A percentile compares a stretch with the other conserved stretches of the same genome.
Evolutionary conservation across 2,888 invertebrate species (phyloP).

Genomic region (Eupithecia pulchellata): DNA sequence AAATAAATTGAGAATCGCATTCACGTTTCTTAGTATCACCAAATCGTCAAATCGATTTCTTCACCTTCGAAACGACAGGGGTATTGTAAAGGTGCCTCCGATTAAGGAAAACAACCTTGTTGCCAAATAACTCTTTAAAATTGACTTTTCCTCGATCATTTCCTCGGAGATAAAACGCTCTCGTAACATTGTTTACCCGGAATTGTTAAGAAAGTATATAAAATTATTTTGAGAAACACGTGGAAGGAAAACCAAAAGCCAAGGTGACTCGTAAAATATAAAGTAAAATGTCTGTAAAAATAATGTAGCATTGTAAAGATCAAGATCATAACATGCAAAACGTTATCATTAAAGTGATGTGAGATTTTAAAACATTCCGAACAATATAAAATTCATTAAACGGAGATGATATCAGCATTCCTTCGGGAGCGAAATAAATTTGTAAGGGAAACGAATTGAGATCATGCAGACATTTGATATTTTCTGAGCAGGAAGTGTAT

Average conservation of each 20-base stretch:
- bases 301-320: conserved; percentile 9
- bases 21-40: conserved; percentile 42
- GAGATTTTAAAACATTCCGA: conserved; percentile 22
- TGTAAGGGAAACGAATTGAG: conserved; percentile 60
- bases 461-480: conserved; percentile 63
- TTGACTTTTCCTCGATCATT: conserved; percentile 56
- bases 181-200: conserved; percentile 53
- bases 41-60: conserved; percentile 68
- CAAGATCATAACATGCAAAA: conserved; percentile 17
- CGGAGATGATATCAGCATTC: conserved; percentile 45
- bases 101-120: conserved; percentile 56
- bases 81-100: conserved; percentile 56
- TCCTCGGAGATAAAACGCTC: conserved; percentile 44
- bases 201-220: conserved; percentile 46
- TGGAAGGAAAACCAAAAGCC: conserved; percentile 21
- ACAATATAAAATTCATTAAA: conserved; percentile 39
- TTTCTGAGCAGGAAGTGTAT: conserved; percentile 48
- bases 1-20: conserved; percentile 67
- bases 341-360: neutral
- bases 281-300: conserved; percentile 7
- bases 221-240: conserved; percentile 39
- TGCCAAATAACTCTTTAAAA: conserved; percentile 51
- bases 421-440: conserved; percentile 53
- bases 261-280: conserved; percentile 20
- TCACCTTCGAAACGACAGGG: conserved; percentile 58